phyloP scores from a whole-genome alignment of 2,113 vertebrate genomes.

The Geothlypis trichas region DNA sequence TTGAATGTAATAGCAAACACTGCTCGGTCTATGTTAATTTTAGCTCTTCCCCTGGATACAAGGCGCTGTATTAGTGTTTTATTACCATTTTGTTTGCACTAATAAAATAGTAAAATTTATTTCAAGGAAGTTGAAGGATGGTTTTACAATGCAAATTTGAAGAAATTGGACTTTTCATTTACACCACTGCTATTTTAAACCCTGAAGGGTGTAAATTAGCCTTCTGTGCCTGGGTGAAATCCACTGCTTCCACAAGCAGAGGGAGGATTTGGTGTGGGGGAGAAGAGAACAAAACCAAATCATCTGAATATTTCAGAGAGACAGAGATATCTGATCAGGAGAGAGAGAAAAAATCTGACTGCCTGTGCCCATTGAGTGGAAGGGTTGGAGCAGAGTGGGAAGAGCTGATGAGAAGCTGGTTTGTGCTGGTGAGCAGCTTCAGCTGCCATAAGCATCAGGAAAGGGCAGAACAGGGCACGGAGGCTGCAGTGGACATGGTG shows the following conservation, averaged over 20 bases:
- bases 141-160: slow-evolving; percentile 89
- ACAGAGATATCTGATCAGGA: slow-evolving; percentile 3
- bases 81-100: slow-evolving; percentile 89
- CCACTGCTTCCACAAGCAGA: slow-evolving; percentile 47
- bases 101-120: slow-evolving; percentile 91
- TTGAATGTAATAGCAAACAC: slow-evolving; percentile 88
- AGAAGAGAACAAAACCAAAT: slow-evolving; percentile 49
- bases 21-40: slow-evolving; percentile 87
- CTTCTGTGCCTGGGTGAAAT: slow-evolving; percentile 61
- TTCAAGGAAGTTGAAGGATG: slow-evolving; percentile 88
- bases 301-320: slow-evolving; percentile 55
- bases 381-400: background rate
- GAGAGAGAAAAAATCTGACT: background rate
- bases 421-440: background rate
- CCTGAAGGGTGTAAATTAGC: slow-evolving; percentile 84
- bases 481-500: background rate
- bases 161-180: slow-evolving; percentile 89
- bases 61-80: slow-evolving; percentile 88
- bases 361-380: background rate
- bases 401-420: background rate
- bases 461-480: background rate
- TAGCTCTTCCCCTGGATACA: slow-evolving; percentile 87
- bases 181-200: slow-evolving; percentile 81
- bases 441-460: background rate
- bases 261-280: slow-evolving; percentile 49